Evolutionary conservation across 1,140 invertebrate genomes (phyloP).

Genomic region (Drosophila lini): DNA sequence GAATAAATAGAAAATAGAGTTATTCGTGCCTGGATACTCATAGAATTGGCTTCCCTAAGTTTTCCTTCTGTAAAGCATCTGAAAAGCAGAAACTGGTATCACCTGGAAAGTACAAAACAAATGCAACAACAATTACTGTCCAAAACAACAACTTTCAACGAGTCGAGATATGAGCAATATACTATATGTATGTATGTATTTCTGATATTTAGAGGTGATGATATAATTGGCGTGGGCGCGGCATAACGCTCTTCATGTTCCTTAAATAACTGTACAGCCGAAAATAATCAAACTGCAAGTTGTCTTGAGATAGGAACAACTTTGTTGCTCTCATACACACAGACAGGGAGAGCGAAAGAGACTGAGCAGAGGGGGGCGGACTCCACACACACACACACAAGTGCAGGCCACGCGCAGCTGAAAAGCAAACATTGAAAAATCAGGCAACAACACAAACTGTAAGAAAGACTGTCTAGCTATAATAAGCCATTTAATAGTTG

Average conservation of each 20-base stretch:
- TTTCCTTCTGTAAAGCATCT: not conserved
- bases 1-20: too few relatives aligned
- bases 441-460: slow-evolving; percentile 38
- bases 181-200: not conserved
- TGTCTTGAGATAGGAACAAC: slow-evolving; percentile 60
- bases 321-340: slow-evolving; percentile 16
- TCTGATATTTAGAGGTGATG: slow-evolving; percentile 2
- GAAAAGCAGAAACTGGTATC: not conserved
- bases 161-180: not conserved
- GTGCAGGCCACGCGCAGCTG: slow-evolving; percentile 66
- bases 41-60: not conserved
- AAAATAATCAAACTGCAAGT: slow-evolving; percentile 55
- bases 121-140: slow-evolving; percentile 3
- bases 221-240: slow-evolving; percentile 33
- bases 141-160: not conserved
- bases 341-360: not conserved
- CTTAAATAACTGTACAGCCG: slow-evolving; percentile 46
- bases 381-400: slow-evolving; percentile 39
- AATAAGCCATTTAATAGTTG: slow-evolving; percentile 60
- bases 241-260: slow-evolving; percentile 11
- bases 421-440: slow-evolving; percentile 64
- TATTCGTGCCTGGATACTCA: not conserved
- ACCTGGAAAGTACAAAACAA: not conserved
- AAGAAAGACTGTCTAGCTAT: slow-evolving; percentile 40
- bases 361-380: not conserved